Base-by-base conservation (phyloP, 2,797 vertebrate species). In the Takifugu rubripes region DNA sequence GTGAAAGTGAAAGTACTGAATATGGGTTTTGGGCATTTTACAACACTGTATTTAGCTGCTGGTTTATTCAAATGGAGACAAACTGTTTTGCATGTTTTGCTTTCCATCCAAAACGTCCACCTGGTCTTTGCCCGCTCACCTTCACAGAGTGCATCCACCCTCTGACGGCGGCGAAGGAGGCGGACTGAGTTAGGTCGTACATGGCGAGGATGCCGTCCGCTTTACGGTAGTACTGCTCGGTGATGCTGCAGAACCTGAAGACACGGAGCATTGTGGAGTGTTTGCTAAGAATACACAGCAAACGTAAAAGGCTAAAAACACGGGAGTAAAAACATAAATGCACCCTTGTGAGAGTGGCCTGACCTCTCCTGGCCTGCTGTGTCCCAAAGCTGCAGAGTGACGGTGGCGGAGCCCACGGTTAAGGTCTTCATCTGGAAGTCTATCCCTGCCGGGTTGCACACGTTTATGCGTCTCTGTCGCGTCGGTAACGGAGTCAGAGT, bases 351-450 rank as follows among this genome's bases (percentile, higher is more conserved):
- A 7, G 31, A 2, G 31, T 5, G 1, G 11, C 3, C 3, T 16
- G 26, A 94, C 93, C 93, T 93, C 79, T 94, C 93, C 57, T 95
- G 93, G 54, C 93, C 93, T 48, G 92, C 93, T 29, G 93, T 94
- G 78, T 94, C 93, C 93, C 93, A 94, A 12, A 94, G 89, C 78
- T 95, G 92, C 46, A 95, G 77, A 42, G 80, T 89, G 66, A 94
- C 68, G 11, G 78, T 83, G 31, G 68, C 88, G 59, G 91, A 89
- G 70, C 82, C 88, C 59, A 94, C 70, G 64, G 83, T 76, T 40
- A 93, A 52, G 61, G 69, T 91, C 84, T 86, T 93, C 84, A 94
- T 90, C 79, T 93, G 92, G 75, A 92, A 94, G 72, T 94, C 93
- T 0, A 94, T 78, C 61, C 92, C 93, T 95, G 64, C 44, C 70